phyloP scores from a whole-genome alignment of 1,140 invertebrate genomes.

The Planococcus citri region DNA sequence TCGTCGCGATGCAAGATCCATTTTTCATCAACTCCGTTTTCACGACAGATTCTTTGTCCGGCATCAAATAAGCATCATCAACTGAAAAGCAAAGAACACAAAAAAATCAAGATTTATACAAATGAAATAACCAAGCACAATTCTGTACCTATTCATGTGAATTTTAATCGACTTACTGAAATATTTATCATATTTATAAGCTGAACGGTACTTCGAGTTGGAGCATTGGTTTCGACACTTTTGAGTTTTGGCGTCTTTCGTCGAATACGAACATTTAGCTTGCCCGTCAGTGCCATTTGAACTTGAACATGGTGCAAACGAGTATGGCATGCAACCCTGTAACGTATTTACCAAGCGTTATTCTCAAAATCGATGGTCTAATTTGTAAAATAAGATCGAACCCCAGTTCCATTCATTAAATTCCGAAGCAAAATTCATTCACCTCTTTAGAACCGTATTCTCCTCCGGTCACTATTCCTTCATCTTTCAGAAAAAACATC shows the following conservation, averaged over 20 bases:
- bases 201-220: neutral
- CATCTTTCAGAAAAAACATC: constrained; percentile 43
- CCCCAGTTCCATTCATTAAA: too few relatives aligned
- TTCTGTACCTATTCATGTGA: too few relatives aligned
- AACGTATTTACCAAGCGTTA: too few relatives aligned
- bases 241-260: neutral
- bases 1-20: neutral
- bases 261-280: neutral
- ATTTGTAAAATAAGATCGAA: too few relatives aligned
- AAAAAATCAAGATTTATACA: too few relatives aligned
- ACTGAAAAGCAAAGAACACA: too few relatives aligned
- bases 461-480: constrained; percentile 48
- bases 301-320: neutral
- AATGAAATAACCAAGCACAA: too few relatives aligned
- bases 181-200: neutral
- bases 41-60: neutral
- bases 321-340: neutral
- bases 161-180: neutral
- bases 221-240: neutral
- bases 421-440: neutral
- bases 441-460: constrained; percentile 40
- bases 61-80: neutral
- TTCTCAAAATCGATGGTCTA: too few relatives aligned
- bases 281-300: neutral
- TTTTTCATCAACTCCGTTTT: neutral